Percentiles rank a stretch among this genome's conserved stretches.
phyloP scores from a whole-genome alignment of 2,888 invertebrate genomes.

The Drosophila limbata region DNA sequence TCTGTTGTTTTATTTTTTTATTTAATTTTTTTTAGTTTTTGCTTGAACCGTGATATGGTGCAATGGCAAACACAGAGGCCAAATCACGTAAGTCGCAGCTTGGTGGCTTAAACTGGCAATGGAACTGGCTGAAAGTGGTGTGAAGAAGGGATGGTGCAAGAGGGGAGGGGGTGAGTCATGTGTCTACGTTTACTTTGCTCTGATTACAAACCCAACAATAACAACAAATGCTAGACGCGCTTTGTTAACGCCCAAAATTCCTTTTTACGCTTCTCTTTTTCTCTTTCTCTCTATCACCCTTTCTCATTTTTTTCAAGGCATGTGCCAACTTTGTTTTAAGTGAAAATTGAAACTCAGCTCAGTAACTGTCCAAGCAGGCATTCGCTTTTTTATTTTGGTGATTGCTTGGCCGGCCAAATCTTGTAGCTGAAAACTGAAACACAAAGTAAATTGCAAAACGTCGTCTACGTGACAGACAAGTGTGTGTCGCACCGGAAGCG shows the following conservation, averaged over 20 bases:
- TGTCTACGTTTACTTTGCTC: conserved; percentile 70
- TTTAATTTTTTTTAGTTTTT: conserved; percentile 15
- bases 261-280: conserved; percentile 6
- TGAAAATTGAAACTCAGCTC: conserved; percentile 79
- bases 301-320: conserved; percentile 33
- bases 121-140: background rate
- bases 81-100: conserved; percentile 67
- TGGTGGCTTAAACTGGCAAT: conserved; percentile 17
- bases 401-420: conserved; percentile 67
- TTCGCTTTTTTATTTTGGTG: conserved; percentile 71
- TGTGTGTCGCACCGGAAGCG: conserved; percentile 44
- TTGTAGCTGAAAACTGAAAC: conserved; percentile 77
- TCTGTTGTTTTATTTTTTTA: background rate
- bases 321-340: conserved; percentile 78
- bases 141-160: background rate
- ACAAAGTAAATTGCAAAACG: conserved; percentile 67
- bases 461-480: conserved; percentile 63
- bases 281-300: background rate
- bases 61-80: conserved; percentile 44
- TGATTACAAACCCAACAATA: conserved; percentile 66
- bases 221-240: conserved; percentile 49
- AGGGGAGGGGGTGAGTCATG: conserved; percentile 27
- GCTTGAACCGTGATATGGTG: conserved; percentile 52
- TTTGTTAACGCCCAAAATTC: conserved; percentile 65
- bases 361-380: conserved; percentile 70